Percentiles rank a stretch among this genome's conserved stretches.
Evolutionary conservation across 2,888 invertebrate genomes (phyloP).

Genomic region (Andrena fulva): DNA sequence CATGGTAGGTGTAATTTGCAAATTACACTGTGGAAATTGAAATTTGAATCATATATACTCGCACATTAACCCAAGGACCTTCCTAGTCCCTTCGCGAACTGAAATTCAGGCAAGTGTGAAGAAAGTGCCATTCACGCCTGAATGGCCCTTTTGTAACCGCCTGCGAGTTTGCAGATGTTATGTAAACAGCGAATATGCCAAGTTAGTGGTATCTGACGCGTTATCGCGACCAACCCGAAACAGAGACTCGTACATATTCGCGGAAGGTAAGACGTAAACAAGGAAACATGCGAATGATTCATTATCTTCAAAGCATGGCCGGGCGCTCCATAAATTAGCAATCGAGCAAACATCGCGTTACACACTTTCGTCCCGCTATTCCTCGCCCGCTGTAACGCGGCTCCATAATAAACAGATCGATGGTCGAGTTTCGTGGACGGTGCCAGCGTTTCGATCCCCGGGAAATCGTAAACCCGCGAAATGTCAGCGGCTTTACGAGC

Average conservation of each 20-base stretch:
- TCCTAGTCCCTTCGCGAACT: no score
- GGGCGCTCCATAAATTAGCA: not conserved
- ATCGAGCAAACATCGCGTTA: constrained; percentile 4
- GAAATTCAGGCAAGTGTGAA: no score
- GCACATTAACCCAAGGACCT: no score
- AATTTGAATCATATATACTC: no score
- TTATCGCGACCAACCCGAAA: not conserved
- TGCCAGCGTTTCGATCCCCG: constrained; percentile 1
- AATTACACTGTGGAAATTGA: no score
- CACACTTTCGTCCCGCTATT: not conserved
- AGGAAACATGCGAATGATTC: constrained; percentile 36
- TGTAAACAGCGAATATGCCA: not conserved
- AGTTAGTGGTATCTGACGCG: not conserved
- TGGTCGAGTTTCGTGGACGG: constrained; percentile 29
- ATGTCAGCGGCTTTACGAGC: constrained; percentile 54
- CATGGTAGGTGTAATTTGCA: not conserved
- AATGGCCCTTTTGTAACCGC: not conserved
- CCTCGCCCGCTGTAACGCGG: not conserved
- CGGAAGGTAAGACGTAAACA: not conserved
- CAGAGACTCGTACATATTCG: constrained; percentile 2
- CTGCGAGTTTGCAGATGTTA: not conserved
- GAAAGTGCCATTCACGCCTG: no score
- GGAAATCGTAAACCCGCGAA: constrained; percentile 46
- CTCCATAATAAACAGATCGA: constrained; percentile 49
- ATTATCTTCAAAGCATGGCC: not conserved